Base-by-base conservation (phyloP, 2,888 invertebrate genomes). In the Polyommatus icarus region DNA sequence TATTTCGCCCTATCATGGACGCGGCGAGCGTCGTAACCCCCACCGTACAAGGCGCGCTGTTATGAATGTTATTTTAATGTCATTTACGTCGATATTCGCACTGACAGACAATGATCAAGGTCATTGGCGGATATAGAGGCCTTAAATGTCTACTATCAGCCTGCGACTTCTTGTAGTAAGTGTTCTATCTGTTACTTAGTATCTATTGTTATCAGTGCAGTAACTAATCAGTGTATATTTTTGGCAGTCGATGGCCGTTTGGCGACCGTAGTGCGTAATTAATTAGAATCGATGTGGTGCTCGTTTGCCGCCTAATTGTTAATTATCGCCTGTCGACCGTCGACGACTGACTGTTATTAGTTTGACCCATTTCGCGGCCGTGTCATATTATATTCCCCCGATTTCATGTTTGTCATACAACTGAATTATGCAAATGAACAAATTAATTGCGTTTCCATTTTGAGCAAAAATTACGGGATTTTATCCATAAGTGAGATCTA, bases 361-460 rank as follows among this genome's bases (percentile, higher is more conserved):
- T 81, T 78, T 79, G 79, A 81, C 80, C 79, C 77, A 79, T 67
- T 71, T 77, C 36, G 77, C 10, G 67, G 29, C 67, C 15, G 29
- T 15, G 29, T 29, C 67, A 67, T 67, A 67, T 67, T 67, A 29
- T 67, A 67, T 67, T 29, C 61, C 24, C 61, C 67, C 67, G 29
- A 67, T 67, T 29, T 67, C 67, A 67, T 67, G 18, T 67, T 67
- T 29, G 67, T 32, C 67, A 32, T 67, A 67, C 67, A 67, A 67
- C 67, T 67, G 67, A 67, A 67, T 67, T 29, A 67, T 67, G 67
- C 67, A 29, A 67, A 67, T 67, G 67, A 15, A 32, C 67, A 6
- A 67, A 67, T 61, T 61, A 61, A 61, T 61, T 61, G 7, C 7
- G 12, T 61, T 12, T 20, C 24, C 61, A 24, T 24, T 24, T 61